Evolutionary conservation across 2,888 invertebrate species (phyloP).

Genomic region (Tetragonula carbonaria): DNA sequence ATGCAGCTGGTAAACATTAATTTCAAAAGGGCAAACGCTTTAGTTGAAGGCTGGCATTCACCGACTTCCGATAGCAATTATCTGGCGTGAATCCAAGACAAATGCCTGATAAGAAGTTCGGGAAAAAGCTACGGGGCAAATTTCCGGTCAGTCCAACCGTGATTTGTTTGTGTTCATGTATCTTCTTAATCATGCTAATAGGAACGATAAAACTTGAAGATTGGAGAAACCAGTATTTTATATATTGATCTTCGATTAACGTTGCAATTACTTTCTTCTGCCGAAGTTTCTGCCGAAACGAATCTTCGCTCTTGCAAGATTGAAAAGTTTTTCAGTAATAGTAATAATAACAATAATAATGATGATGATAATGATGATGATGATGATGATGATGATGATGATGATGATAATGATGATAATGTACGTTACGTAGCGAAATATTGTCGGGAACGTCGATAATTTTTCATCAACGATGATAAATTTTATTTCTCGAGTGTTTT

Average conservation of each 20-base stretch:
- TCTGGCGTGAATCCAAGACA: neutral
- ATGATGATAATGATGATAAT: too few species aligned
- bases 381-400: too few species aligned
- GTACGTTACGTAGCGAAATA: too few species aligned
- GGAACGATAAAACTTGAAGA: neutral
- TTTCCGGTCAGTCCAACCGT: neutral
- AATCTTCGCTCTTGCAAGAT: too few species aligned
- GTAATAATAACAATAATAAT: too few species aligned
- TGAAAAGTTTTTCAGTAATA: too few species aligned
- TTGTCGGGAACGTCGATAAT: too few species aligned
- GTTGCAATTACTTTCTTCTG: neutral
- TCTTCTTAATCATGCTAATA: neutral
- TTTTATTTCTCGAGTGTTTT: neutral
- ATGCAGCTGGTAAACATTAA: neutral
- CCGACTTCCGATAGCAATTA: neutral
- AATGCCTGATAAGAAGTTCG: neutral
- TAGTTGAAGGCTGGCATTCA: neutral
- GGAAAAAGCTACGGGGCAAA: neutral
- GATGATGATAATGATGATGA: too few species aligned
- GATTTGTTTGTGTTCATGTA: neutral
- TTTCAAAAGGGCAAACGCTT: neutral
- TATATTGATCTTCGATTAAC: neutral
- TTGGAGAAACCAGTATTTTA: neutral
- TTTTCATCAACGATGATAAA: neutral
- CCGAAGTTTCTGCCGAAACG: too few species aligned